Conservation (phyloP, 2,888 invertebrate species). For the Clostera curtula region DNA sequence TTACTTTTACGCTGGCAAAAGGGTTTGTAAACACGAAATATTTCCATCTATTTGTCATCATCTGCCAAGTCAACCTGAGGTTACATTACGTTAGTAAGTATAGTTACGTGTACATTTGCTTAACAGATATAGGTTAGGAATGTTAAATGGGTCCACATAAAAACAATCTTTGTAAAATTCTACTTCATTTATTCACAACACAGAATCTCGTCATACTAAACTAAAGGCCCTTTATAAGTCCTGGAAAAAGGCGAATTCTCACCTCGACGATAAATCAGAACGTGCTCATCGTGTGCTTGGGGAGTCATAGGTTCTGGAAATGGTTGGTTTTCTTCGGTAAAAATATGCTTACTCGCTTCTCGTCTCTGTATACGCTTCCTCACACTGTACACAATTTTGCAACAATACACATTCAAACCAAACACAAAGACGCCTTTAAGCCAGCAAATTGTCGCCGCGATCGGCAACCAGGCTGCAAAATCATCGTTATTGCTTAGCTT, state of each 20-base stretch:
- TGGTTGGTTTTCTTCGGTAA: constrained; percentile 23
- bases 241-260: constrained; percentile 25
- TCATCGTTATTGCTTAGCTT: constrained; percentile 31
- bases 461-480: constrained; percentile 56
- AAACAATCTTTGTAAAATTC: too few species aligned
- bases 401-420: constrained; percentile 39
- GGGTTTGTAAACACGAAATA: too few species aligned
- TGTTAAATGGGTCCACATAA: too few species aligned
- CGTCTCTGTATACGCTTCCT: constrained; percentile 28
- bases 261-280: constrained; percentile 37
- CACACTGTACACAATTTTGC: constrained; percentile 26
- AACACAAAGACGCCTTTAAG: constrained; percentile 40
- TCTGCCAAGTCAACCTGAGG: too few species aligned
- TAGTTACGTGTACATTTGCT: too few species aligned
- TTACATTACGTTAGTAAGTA: too few species aligned
- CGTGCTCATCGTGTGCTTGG: constrained; percentile 9
- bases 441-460: constrained; percentile 43
- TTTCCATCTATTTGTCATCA: too few species aligned
- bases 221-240: background rate
- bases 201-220: too few species aligned
- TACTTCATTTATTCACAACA: too few species aligned
- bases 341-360: constrained; percentile 28
- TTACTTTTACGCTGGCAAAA: too few species aligned
- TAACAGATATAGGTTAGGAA: too few species aligned
- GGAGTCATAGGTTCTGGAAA: constrained; percentile 36